Base-by-base conservation (phyloP, 2,113 vertebrate species). In the Anhinga anhinga region DNA sequence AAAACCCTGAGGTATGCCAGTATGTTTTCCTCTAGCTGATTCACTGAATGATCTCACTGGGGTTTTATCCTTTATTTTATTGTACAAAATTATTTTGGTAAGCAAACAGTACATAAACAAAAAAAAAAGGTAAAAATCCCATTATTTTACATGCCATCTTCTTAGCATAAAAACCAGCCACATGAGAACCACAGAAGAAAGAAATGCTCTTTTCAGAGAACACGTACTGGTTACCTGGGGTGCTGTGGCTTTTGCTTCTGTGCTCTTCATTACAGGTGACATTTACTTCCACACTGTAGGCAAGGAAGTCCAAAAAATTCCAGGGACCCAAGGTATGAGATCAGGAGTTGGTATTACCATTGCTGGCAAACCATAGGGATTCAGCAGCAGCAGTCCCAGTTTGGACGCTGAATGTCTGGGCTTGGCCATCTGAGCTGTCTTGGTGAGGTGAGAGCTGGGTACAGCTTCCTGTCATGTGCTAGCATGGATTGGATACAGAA, bases 321-420 rank as follows among this genome's bases (percentile, higher is more conserved):
- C 56, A 69, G 36, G 15, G 23, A 73, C 13, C 5, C 15, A 30
- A 78, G 8, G 19, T 38, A 32, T 53, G 63, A 78, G 36, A 83
- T 62, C 25, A 56, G 23, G 27, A 72, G 17, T 1, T 82, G 56
- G 16, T 47, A 50, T 45, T 53, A 66, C 11, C 17, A 9, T 40
- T 84, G 49, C 32, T 65, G 30, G 74, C 23, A 90, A 90, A 63
- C 29, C 17, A 18, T 2, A 47, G 14, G 30, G 26, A 47, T 52
- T 88, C 47, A 79, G 49, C 65, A 44, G 49, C 65, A 44, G 67
- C 1, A 2, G 44, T 47, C 36, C 7, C 49, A 74, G 34, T 59
- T 32, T 44, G 65, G 32, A 44, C 4, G 5, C n/a, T 3, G 1
- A 63, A 74, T 7, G 21, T 29, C 23, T 3, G 0, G 38, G 12